Base-by-base conservation (phyloP, 2,888 invertebrate genomes). In the Acronicta psi region DNA sequence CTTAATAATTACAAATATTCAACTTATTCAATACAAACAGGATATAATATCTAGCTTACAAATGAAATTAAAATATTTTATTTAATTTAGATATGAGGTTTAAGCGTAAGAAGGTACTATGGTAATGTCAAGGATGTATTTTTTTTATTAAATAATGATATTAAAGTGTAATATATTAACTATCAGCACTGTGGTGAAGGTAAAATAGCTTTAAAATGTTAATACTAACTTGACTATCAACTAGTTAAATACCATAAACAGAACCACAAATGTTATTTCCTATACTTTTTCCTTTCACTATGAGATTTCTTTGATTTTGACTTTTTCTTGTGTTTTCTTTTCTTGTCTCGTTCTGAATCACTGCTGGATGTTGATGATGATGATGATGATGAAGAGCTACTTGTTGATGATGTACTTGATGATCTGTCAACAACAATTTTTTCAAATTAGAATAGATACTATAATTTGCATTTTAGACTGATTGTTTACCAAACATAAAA, bases 331-430 rank as follows among this genome's bases (percentile, higher is more conserved):
- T 73, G 77, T 57, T 81, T 86, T 46, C 81, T 88, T 41, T 72
- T 82, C 52, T 70, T 84, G 5, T 87, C 72, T 50, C 71, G 65
- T 18, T 88, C 83, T 10, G 88, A 86, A 5, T 88, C 84, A 67
- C 86, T 90, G 69, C 83, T 85, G 14, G 88, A 84, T 36, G 87
- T 81, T 69, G 88, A 82, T 49, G 86, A 83, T 62, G 84, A 77
- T 62, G 84, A 77, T 47, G 83, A 81, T 69, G 83, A 77, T 41
- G 83, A 78, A 38, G 84, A 84, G 55, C 77, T 83, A 38, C 83
- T 84, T 14, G 76, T 77, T 17, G 90, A 87, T 57, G 88, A 87
- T 51, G 88, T 81, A 54, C 89, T 91, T 62, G 89, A 85, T 70
- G 90, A 89, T 68, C 92, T 92, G 73, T 50, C 49, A 65, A 57